Base-by-base conservation (phyloP, 2,888 invertebrate genomes). In the Phytoseiulus persimilis region DNA sequence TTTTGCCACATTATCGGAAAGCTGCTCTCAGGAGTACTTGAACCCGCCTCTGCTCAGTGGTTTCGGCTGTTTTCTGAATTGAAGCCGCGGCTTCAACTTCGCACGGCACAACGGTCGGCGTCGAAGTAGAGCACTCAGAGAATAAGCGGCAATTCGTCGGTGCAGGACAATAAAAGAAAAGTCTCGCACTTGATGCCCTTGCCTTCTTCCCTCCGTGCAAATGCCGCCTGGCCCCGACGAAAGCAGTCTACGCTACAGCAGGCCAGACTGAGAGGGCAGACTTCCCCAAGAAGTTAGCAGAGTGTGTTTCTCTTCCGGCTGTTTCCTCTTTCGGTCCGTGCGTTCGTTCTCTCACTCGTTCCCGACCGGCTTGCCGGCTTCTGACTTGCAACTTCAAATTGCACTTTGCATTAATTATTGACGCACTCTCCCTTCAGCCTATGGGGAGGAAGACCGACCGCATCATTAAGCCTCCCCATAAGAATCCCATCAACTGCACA, bases 361-460 rank as follows among this genome's bases (percentile, higher is more conserved):
- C 65, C 65, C 65, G 65, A 65, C 65, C 65, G 18, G 65, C 65
- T 65, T 28, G 65, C 65, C 65, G 65, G 18, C 65, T 65, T 65
- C 65, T 3, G 65, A 65, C 11, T 65, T 28, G 65, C 65, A 65
- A 65, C 65, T 65, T 65, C 65, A 65, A 65, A 65, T 65, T 65
- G 65, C 65, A 65, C 65, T 65, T 65, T 65, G 65, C 65, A 65
- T 65, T 65, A 65, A 65, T 65, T 65, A 65, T 65, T 65, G 65
- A 65, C 65, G 65, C 65, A 18, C 65, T 65, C 65, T 65, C 65
- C 28, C 28, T 65, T 23, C 65, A 23, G 65, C 18, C 65, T 65
- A 65, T 65, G 65, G 65, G 65, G 65, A 65, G 65, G 65, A 28
- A 14, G 65, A 28, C 23, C 65, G 65, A 65, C 65, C 65, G 65